A percentile compares a stretch with the other conserved stretches of the same genome.
These are phyloP conservation scores for Macquaria australasica DNA, from an alignment of 2,113 vertebrate species.

Conservation along the genomic window DNA sequence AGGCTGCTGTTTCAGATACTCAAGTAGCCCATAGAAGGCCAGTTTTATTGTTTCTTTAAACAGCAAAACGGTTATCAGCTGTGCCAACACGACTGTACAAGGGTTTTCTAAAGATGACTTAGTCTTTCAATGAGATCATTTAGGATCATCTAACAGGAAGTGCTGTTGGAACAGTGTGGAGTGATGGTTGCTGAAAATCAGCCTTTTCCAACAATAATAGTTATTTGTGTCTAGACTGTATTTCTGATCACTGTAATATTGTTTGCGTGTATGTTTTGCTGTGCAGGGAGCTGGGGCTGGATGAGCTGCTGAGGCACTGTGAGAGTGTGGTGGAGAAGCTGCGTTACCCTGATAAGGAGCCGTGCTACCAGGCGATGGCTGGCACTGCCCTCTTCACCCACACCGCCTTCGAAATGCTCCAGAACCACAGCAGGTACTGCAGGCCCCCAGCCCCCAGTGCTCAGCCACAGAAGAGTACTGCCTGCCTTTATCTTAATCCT, in stretches of 20 bases:
- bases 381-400: slow-evolving; percentile 81
- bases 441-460: not conserved
- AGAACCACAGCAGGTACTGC: slow-evolving; percentile 82
- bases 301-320: slow-evolving; percentile 78
- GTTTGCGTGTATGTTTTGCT: not conserved
- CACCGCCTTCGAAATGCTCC: slow-evolving; percentile 79
- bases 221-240: no score
- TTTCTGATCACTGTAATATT: no score
- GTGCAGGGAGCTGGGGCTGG: slow-evolving; percentile 82
- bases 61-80: not conserved
- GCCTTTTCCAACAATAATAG: no score
- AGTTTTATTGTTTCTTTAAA: not conserved
- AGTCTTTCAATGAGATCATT: no score
- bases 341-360: slow-evolving; percentile 78
- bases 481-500: not conserved
- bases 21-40: not conserved
- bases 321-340: slow-evolving; percentile 82
- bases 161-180: no score
- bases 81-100: no score
- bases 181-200: no score
- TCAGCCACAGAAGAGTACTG: not conserved
- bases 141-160: no score
- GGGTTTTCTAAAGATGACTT: no score
- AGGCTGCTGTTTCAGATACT: not conserved
- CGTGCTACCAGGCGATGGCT: slow-evolving; percentile 81